A percentile compares a stretch with the other conserved stretches of the same genome.
These are phyloP conservation scores for Shargacucullia verbasci DNA, from an alignment of 2,888 invertebrate genomes.

Conservation along the genomic window DNA sequence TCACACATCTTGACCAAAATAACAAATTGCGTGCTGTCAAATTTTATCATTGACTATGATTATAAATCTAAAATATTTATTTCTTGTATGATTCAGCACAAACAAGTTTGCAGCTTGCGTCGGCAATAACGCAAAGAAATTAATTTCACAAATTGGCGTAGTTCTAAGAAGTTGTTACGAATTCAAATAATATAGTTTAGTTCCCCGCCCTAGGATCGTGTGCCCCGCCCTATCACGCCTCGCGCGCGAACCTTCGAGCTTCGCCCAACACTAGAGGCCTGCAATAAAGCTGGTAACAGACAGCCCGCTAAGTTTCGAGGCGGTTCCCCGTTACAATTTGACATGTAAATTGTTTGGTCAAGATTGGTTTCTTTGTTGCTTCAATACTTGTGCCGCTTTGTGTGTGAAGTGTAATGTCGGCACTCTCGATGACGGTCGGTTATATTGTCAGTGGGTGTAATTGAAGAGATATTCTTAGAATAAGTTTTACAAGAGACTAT, in stretches of 20 bases:
- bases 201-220: constrained; percentile 71
- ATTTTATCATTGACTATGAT: constrained; percentile 31
- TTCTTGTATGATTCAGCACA: constrained; percentile 52
- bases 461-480: constrained; percentile 29
- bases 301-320: constrained; percentile 41
- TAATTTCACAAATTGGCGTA: constrained; percentile 79
- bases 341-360: constrained; percentile 78
- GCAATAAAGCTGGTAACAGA: constrained; percentile 39
- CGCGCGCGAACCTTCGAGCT: constrained; percentile 41
- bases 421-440: constrained; percentile 24
- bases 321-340: constrained; percentile 50
- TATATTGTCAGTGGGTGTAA: constrained; percentile 22
- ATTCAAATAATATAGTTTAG: constrained; percentile 63
- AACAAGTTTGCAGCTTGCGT: constrained; percentile 62
- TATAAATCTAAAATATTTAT: constrained; percentile 43
- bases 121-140: constrained; percentile 64
- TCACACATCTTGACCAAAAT: constrained; percentile 20
- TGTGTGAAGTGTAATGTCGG: constrained; percentile 45
- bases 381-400: constrained; percentile 40
- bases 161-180: constrained; percentile 69
- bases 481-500: too few relatives aligned
- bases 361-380: constrained; percentile 66
- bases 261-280: constrained; percentile 36
- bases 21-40: constrained; percentile 38
- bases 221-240: constrained; percentile 83